Evolutionary conservation across 2,113 vertebrate species (phyloP), one percentile per base, ranked within the genome.

Genomic region (Xyrauchen texanus): DNA sequence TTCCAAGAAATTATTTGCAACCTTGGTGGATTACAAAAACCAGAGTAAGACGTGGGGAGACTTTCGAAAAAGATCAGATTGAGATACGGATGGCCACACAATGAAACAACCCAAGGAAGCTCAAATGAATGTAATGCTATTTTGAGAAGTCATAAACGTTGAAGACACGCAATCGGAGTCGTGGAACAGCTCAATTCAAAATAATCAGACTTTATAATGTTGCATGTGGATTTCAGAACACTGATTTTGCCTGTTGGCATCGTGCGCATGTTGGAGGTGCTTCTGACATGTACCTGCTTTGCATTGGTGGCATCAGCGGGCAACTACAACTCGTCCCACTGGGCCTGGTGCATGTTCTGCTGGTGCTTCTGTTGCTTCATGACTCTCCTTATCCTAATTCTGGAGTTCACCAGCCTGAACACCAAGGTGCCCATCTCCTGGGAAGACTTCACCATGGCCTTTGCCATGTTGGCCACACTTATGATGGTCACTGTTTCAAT

Each of bases 321-420:
- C 0, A 0, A 0, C 0, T 42, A 0, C 0, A 6, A 10, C 5
- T 2, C 3, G 58, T 0, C 91, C 8, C 95, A 91, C 5, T 94
- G 95, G 76, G 83, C 83, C 0, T 96, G 96, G 96, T 95, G 95
- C 85, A 94, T 96, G 94, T 96, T 96, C 85, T 93, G 91, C 4
- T 97, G 96, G 96, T 93, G 91, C 81, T 93, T 96, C 86, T 96
- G 95, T 84, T 96, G 91, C 16, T 6, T 84, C 6, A 70, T 94
- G 74, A 94, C 94, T 0, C 79, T 95, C 44, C 70, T 94, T 64
- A 92, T 96, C 66, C 47, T 96, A 53, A 6, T 93, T 61, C 74
- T 95, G 87, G 96, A 96, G 91, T 87, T 96, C 84, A 90, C 90
- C 45, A 90, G 85, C 1, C 16, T 96, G 66, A 85, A 67, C 16